Percentiles rank a stretch among this genome's conserved stretches.
phyloP scores from a whole-genome alignment of 2,797 vertebrate genomes.

The Poecile montanus region DNA sequence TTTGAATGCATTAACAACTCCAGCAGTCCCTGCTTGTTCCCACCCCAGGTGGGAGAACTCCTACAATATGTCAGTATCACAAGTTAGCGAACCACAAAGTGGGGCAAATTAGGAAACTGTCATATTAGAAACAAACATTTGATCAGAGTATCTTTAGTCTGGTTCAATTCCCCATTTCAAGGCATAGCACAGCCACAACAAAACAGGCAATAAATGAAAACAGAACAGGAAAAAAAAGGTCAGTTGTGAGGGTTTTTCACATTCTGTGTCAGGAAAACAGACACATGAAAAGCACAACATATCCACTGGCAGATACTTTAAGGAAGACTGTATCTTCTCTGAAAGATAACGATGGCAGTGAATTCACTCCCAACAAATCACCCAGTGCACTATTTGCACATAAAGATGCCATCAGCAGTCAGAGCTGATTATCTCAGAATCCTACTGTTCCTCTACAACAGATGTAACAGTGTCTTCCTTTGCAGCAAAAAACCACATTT shows the following conservation, averaged over 20 bases:
- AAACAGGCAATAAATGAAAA: background rate
- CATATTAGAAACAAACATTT: background rate
- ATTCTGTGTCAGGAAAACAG: background rate
- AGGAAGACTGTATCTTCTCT: background rate
- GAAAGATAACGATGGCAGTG: background rate
- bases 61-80: rapidly evolving
- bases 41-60: background rate
- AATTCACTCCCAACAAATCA: background rate
- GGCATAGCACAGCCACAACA: background rate
- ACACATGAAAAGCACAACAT: background rate
- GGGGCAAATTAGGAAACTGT: background rate
- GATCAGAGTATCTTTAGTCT: background rate
- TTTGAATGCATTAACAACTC: background rate
- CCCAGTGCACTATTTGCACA: rapidly evolving
- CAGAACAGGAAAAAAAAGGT: background rate
- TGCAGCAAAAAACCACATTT: background rate
- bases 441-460: background rate
- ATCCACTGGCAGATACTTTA: background rate
- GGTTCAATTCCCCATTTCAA: background rate
- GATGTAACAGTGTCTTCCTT: background rate
- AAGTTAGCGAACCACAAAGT: rapidly evolving
- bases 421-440: background rate
- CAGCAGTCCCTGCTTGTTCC: background rate
- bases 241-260: background rate
- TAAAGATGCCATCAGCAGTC: background rate